Percentiles rank a stretch among this genome's conserved stretches.
Evolutionary conservation across 2,113 vertebrate species (phyloP).

Genomic region (Toxostoma redivivum): DNA sequence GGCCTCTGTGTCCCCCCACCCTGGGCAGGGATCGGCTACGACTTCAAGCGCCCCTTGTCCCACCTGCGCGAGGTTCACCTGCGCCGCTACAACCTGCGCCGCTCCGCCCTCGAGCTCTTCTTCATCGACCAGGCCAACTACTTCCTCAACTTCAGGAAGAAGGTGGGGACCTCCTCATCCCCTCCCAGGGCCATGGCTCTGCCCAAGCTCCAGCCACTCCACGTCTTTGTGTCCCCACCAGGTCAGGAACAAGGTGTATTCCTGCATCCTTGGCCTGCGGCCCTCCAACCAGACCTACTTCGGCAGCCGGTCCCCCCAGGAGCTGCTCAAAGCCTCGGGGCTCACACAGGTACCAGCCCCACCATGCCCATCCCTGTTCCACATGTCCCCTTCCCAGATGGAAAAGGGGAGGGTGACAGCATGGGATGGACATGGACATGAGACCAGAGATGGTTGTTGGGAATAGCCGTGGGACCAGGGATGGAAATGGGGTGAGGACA

Average conservation of each 20-base stretch:
- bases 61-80: conserved; percentile 94
- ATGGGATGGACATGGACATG: neutral
- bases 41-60: conserved; percentile 90
- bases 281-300: conserved; percentile 88
- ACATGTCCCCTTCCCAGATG: fast-evolving
- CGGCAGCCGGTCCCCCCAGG: conserved; percentile 90
- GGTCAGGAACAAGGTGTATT: conserved; percentile 94
- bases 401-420: neutral
- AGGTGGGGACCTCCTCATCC: conserved; percentile 57
- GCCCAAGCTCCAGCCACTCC: fast-evolving
- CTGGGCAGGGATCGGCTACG: conserved; percentile 85
- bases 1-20: fast-evolving
- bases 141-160: conserved; percentile 96
- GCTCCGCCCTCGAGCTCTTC: conserved; percentile 94
- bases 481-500: fast-evolving
- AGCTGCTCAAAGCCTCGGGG: conserved; percentile 91
- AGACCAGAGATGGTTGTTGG: neutral
- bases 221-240: neutral
- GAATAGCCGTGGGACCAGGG: neutral
- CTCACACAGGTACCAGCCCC: conserved; percentile 84
- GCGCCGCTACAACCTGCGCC: conserved; percentile 94
- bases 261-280: conserved; percentile 85
- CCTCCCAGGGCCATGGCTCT: fast-evolving
- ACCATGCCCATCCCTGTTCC: fast-evolving
- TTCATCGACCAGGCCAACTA: conserved; percentile 97